phyloP scores from a whole-genome alignment of 2,797 vertebrate species.

The Halcyon chelicuti region DNA sequence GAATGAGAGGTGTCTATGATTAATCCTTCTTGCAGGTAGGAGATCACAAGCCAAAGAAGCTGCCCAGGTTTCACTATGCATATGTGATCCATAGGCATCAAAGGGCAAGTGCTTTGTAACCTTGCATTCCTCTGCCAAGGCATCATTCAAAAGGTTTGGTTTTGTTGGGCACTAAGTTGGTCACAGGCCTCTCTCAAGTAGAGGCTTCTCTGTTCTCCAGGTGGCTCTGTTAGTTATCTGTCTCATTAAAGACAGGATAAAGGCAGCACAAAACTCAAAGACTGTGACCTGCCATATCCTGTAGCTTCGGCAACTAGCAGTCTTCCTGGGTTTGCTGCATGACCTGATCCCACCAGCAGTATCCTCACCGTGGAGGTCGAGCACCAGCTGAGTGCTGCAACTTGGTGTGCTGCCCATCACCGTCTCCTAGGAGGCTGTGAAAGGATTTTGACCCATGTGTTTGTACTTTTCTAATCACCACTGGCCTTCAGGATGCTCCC shows the following conservation, averaged over 20 bases:
- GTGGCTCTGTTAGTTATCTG: background rate
- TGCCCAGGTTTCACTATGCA: background rate
- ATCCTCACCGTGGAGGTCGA: fast-evolving
- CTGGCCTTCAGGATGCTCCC: background rate
- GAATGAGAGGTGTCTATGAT: background rate
- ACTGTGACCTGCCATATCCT: background rate
- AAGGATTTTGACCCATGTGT: background rate
- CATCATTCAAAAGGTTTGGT: fast-evolving
- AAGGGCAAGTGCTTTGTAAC: background rate
- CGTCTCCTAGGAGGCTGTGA: background rate
- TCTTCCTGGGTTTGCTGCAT: background rate
- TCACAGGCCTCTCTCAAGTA: background rate
- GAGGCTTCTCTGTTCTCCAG: background rate
- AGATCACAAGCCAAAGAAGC: background rate
- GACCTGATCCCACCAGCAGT: background rate
- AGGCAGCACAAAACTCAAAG: background rate
- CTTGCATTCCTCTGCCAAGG: background rate
- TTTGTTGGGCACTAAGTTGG: background rate
- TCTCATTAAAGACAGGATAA: background rate
- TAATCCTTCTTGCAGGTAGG: background rate
- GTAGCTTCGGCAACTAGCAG: background rate
- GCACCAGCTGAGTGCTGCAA: background rate
- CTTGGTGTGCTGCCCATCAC: background rate
- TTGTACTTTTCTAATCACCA: background rate
- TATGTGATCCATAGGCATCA: background rate